A percentile compares a stretch with the other conserved stretches of the same genome.
Evolutionary conservation across 2,797 vertebrate species (phyloP).

Genomic region (Phyllotis vaccarum): DNA sequence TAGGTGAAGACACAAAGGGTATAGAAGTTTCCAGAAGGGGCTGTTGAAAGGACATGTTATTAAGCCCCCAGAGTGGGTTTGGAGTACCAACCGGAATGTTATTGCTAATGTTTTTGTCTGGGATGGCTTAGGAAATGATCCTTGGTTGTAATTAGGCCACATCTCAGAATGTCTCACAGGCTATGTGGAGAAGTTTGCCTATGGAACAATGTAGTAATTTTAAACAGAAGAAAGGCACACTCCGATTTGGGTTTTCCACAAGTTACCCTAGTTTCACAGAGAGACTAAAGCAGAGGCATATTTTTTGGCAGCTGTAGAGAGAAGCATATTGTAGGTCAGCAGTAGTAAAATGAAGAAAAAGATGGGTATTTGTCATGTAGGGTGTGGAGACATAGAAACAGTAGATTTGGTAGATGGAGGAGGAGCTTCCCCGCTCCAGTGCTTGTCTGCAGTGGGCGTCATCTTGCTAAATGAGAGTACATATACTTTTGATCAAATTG

Average conservation of each 20-base stretch:
- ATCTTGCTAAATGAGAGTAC: not conserved
- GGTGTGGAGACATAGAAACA: not conserved
- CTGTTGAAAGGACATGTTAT: not conserved
- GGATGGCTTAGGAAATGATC: not conserved
- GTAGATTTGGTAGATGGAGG: not conserved
- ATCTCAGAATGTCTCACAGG: not conserved
- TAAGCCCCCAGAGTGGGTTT: not conserved
- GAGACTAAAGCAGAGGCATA: not conserved
- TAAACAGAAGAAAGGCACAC: not conserved
- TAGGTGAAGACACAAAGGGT: not conserved
- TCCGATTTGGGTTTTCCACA: not conserved
- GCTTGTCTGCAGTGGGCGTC: not conserved
- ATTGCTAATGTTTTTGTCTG: not conserved
- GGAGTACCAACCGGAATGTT: not conserved
- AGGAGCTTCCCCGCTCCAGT: too few species aligned
- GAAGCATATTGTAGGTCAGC: not conserved
- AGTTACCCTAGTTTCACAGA: not conserved
- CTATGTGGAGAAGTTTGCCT: not conserved
- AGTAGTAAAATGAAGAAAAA: not conserved
- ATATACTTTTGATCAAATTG: not conserved
- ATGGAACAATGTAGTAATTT: constrained; percentile 34
- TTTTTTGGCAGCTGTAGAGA: not conserved
- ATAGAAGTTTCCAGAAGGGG: not conserved
- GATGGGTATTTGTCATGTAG: too few species aligned
- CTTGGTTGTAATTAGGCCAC: not conserved